Base-by-base conservation (phyloP, 2,113 vertebrate genomes). In the Scophthalmus maximus region DNA sequence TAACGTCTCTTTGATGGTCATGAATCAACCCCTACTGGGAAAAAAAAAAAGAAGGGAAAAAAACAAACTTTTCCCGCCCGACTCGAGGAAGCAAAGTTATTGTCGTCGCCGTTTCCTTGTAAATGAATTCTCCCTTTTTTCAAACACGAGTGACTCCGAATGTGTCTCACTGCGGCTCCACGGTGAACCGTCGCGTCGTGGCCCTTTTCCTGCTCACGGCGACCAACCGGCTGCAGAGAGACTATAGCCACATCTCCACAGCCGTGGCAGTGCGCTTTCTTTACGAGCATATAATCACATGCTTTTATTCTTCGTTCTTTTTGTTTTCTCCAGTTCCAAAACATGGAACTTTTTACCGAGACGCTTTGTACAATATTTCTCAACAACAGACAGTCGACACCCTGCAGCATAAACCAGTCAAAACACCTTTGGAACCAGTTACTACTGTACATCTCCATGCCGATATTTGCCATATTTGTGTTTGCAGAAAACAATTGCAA, bases 401-500 rank as follows among this genome's bases (percentile, higher is more conserved):
- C 88, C 77, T 83, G 87, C 79, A 82, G 85, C 86, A 84, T 87
- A 74, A 92, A 87, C 69, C 72, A 84, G 81, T 73, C 2, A 82
- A 82, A 81, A 81, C 71, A 82, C 80, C 73, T 90, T 83, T 64
- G 17, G 85, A 79, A 81, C 61, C 86, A 90, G 88, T 86, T 87
- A 87, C 79, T 92, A 85, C 89, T 93, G 89, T 93, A 88, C 82
- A 93, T 91, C 89, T 88, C 91, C 88, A 92, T 91, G 91, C 92
- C 92, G 85, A 92, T 93, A 88, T 92, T n/a, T 92, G 88, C 89
- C 87, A 93, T 93, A 93, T 69, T 83, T 92, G 92, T 94, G 91
- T 94, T 92, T 92, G 90, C 89, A 47, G n/a, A 93, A 79, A 93
- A 92, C 85, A 88, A 91, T 90, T 87, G 88, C 88, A 90, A 91